phyloP scores from a whole-genome alignment of 2,113 vertebrate species.

The Chamaea fasciata region DNA sequence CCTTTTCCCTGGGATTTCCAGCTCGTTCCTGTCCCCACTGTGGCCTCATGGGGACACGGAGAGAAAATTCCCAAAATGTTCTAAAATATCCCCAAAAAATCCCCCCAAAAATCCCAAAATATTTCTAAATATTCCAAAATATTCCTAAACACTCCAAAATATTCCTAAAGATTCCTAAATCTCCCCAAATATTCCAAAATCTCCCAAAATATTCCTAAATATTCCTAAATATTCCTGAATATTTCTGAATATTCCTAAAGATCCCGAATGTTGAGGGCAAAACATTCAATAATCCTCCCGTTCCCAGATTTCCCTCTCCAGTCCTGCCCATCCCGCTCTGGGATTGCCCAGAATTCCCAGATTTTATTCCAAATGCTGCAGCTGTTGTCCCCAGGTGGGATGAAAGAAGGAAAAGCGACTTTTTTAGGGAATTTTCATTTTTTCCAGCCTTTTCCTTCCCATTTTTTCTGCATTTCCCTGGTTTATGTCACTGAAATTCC shows the following conservation, averaged over 20 bases:
- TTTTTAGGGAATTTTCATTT: neutral
- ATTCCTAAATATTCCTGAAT: too few species aligned
- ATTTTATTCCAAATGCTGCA: neutral
- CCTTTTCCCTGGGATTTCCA: neutral
- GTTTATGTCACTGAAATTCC: neutral
- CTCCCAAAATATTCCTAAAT: too few species aligned
- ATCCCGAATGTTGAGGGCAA: neutral
- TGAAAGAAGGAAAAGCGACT: neutral
- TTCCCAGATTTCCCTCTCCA: neutral
- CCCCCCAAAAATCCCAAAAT: neutral
- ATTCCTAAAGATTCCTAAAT: too few species aligned
- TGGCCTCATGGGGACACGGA: neutral
- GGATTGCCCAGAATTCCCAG: neutral
- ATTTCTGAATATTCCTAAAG: neutral
- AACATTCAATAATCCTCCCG: neutral
- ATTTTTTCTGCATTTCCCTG: neutral
- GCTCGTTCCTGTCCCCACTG: neutral
- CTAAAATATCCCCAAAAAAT: neutral
- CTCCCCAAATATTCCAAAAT: too few species aligned
- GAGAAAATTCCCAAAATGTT: neutral
- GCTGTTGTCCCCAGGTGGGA: neutral
- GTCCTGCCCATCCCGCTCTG: neutral
- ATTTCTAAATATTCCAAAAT: too few species aligned
- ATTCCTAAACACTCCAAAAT: neutral
- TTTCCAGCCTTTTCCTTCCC: neutral